Evolutionary conservation across 2,888 invertebrate genomes (phyloP), one percentile per base, ranked within the genome.

Genomic region (Carterocephalus palaemon): DNA sequence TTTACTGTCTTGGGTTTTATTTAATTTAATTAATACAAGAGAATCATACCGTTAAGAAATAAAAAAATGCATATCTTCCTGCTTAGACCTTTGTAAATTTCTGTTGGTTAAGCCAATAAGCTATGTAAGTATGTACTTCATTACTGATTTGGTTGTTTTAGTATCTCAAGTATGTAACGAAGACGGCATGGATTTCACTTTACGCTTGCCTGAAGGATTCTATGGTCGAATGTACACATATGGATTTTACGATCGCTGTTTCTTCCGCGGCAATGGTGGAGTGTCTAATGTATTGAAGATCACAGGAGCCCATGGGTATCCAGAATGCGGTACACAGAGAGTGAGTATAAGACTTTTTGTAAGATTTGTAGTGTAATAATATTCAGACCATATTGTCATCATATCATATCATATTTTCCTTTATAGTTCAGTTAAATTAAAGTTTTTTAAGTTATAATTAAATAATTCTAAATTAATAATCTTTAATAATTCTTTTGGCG

Each of bases 141-240:
- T n/a, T n/a, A n/a, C n/a, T n/a, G n/a, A n/a, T n/a, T n/a, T n/a
- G n/a, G n/a, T n/a, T n/a, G n/a, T 64, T 72, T 59, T 62, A 96
- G 96, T 96, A 39, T 93, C 93, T 38, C 96, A 96, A 89, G 92
- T 94, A 1, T 96, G 96, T 75, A 95, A 94, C 63, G 95, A 96
- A 81, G 96, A 96, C 68, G 96, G 96, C 1, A 97, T 97, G 96
- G 96, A 96, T 70, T 96, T 97, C 67, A 95, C 95, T 0, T 85
- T 97, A 38, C 89, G 93, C 49, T 93, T 96, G 0, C 95, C 95
- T 0, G 96, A 96, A 88, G 94, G 94, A 5, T 97, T 96, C 74
- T 91, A 93, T 56, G 96, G 96, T 2, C 88, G 96, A 38, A 96
- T 97, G 74, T 97, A 96, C 74, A 95, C 96, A 0, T 95, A 96